Conservation (phyloP, 2,888 invertebrate genomes). For the Epistrophe grossulariae region DNA sequence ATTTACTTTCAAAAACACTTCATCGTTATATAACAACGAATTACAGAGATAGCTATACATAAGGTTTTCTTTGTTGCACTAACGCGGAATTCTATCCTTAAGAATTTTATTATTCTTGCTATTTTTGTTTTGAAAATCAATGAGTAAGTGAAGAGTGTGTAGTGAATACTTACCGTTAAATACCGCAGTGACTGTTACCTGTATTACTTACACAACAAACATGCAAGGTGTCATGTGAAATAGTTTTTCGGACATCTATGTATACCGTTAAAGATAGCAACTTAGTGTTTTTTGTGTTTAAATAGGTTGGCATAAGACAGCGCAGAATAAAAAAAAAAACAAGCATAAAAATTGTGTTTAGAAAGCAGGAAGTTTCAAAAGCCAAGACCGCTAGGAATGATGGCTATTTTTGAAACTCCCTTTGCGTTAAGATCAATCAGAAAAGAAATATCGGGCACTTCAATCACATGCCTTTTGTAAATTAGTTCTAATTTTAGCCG, state of each 20-base stretch:
- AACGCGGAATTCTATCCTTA: slow-evolving; percentile 15
- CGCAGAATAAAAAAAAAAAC: slow-evolving; percentile 34
- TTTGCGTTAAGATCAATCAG: slow-evolving; percentile 34
- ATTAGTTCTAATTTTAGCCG: slow-evolving; percentile 45
- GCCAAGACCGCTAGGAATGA: slow-evolving; percentile 28
- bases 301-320: slow-evolving; percentile 64
- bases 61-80: slow-evolving; percentile 39
- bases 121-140: slow-evolving; percentile 40
- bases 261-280: not conserved
- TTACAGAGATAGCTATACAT: slow-evolving; percentile 9
- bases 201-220: slow-evolving; percentile 65
- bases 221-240: slow-evolving; percentile 67
- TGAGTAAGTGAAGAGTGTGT: slow-evolving; percentile 53
- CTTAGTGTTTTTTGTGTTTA: not conserved
- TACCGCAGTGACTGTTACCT: slow-evolving; percentile 64
- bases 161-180: slow-evolving; percentile 61
- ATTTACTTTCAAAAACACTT: slow-evolving; percentile 65
- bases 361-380: slow-evolving; percentile 45
- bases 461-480: slow-evolving; percentile 63
- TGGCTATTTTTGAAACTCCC: slow-evolving; percentile 64
- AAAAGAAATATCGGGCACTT: slow-evolving; percentile 38
- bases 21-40: slow-evolving; percentile 62
- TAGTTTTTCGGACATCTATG: not conserved
- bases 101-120: slow-evolving; percentile 37
- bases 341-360: slow-evolving; percentile 38